phyloP scores from a whole-genome alignment of 2,888 invertebrate genomes.

The Mamestra brassicae region DNA sequence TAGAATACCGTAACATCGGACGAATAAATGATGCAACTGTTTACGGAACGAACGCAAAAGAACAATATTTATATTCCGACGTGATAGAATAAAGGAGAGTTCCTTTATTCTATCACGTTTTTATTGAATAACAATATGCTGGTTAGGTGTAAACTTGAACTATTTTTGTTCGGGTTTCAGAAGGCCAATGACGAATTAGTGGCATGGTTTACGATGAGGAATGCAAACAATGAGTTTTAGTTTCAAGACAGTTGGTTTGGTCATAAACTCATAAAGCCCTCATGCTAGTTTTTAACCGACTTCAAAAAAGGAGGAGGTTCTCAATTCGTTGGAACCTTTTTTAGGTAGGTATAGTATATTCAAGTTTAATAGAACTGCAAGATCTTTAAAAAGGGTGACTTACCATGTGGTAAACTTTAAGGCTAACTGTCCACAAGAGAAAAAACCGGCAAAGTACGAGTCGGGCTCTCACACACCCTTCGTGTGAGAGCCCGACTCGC shows the following conservation, averaged over 20 bases:
- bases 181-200: constrained; percentile 36
- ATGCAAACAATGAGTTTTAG: constrained; percentile 41
- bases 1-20: constrained; percentile 35
- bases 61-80: constrained; percentile 56
- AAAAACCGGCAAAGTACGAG: too few relatives aligned
- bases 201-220: constrained; percentile 20
- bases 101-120: not conserved
- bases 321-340: too few relatives aligned
- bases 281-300: constrained; percentile 5
- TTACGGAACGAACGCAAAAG: constrained; percentile 43
- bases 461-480: too few relatives aligned
- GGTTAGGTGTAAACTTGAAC: constrained; percentile 25
- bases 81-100: constrained; percentile 33
- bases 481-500: too few relatives aligned
- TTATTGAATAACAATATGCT: constrained; percentile 29
- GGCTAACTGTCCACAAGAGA: too few relatives aligned
- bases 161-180: constrained; percentile 21
- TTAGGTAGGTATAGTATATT: not conserved
- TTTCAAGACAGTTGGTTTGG: constrained; percentile 7
- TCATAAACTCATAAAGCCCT: constrained; percentile 22
- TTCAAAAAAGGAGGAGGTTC: too few relatives aligned
- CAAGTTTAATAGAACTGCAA: too few relatives aligned
- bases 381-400: too few relatives aligned
- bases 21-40: constrained; percentile 59
- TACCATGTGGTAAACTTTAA: too few relatives aligned